Conservation (phyloP, 2,888 invertebrate species). For the Trichopoda pennipes region DNA sequence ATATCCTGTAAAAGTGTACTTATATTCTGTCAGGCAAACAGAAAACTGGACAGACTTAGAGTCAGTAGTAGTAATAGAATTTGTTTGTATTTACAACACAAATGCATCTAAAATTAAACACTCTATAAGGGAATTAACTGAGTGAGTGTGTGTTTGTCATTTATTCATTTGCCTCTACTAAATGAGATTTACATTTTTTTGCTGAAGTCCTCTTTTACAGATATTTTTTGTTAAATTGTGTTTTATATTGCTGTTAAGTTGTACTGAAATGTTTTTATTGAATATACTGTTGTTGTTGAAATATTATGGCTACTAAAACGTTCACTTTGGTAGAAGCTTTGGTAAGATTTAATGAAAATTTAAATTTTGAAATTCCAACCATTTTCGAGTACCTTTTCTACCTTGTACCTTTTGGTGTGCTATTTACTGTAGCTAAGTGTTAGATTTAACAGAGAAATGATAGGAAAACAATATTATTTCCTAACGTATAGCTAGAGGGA, state of each 20-base stretch:
- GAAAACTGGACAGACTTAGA: background rate
- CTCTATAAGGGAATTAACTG: constrained; percentile 19
- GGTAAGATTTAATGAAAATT: no score
- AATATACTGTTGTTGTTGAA: no score
- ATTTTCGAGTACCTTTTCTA: no score
- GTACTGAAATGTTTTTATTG: no score
- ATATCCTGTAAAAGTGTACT: constrained; percentile 1
- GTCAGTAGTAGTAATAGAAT: constrained; percentile 8
- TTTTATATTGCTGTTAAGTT: background rate
- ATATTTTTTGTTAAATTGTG: background rate
- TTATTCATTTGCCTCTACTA: constrained; percentile 6
- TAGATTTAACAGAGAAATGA: no score
- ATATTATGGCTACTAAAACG: no score
- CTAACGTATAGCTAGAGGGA: no score
- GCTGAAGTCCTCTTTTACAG: background rate
- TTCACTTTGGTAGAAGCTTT: no score
- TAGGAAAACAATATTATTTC: no score
- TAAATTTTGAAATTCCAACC: no score
- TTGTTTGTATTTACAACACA: background rate
- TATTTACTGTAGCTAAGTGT: no score
- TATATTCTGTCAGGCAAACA: constrained; percentile 7
- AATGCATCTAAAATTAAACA: constrained; percentile 6
- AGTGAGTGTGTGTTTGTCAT: constrained; percentile 10
- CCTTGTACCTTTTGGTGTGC: no score
- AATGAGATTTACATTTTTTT: constrained; percentile 14